Evolutionary conservation across 2,113 vertebrate genomes (phyloP).

Genomic region (Malurus alboscapulatus): DNA sequence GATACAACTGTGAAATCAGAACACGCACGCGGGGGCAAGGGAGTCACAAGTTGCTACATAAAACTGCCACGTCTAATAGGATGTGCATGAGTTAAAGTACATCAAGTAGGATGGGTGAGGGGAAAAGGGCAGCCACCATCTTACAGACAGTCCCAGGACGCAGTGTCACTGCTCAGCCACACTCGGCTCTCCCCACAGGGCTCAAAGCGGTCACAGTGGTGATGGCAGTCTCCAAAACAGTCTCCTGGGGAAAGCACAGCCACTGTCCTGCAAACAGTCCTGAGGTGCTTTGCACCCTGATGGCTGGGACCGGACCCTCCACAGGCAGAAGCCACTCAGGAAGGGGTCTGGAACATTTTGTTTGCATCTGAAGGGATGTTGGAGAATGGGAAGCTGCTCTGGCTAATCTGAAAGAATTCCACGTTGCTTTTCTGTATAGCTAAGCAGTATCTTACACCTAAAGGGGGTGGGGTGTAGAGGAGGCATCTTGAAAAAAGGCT

Average conservation of each 20-base stretch:
- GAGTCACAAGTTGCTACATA: constrained; percentile 77
- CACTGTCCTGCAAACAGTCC: not conserved
- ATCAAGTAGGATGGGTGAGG: constrained; percentile 51
- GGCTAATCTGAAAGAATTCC: not conserved
- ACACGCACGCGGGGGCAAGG: constrained; percentile 55
- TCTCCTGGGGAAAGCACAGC: not conserved
- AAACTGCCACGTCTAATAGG: constrained; percentile 80
- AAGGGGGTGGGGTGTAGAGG: not conserved
- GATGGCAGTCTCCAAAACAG: not conserved
- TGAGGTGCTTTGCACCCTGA: constrained; percentile 21
- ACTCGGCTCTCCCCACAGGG: not conserved
- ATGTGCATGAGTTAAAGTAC: constrained; percentile 76
- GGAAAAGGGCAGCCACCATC: constrained; percentile 23
- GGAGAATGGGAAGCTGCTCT: not conserved
- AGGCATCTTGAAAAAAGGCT: constrained; percentile 1
- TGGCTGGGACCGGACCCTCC: not conserved
- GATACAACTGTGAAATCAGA: constrained; percentile 68
- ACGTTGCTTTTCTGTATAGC: not conserved
- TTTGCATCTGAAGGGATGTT: not conserved
- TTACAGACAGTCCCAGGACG: constrained; percentile 39
- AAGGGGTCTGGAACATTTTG: not conserved
- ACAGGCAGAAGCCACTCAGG: not conserved
- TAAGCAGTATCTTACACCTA: constrained; percentile 44
- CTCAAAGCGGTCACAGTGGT: not conserved
- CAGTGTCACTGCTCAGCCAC: not conserved